Base-by-base conservation (phyloP, 2,888 invertebrate species). In the Athalia cordata region DNA sequence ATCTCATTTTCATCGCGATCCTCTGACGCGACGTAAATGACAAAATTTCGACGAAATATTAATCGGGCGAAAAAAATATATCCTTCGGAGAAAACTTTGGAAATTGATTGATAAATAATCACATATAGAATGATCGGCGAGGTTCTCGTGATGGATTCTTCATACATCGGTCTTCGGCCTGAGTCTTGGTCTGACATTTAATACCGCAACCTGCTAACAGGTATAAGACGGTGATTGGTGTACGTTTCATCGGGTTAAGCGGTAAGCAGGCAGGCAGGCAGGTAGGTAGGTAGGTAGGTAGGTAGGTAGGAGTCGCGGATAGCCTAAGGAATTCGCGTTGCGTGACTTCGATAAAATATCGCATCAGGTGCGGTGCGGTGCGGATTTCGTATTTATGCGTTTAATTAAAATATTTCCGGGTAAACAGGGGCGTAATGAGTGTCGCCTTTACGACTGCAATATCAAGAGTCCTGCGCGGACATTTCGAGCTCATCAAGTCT, bases 181-280 rank as follows among this genome's bases (percentile, higher is more conserved):
- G 68, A 52, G 52, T n/a, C n/a, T 43, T 5, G n/a, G 11, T 43
- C 52, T 68, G 68, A 68, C 68, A 68, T 52, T 52, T 55, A 55
- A 74, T 74, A 74, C 62, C 70, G 15, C 47, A 57, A 77, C 77
- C 77, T 67, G 77, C 15, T 67, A 67, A 77, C 65, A 67, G 59
- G 66, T 68, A 77, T 66, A 45, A 67, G 47, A 77, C 49, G 43
- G 45, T 59, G 59, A 65, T 65, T 67, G 67, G 77, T 77, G 64
- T 77, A 77, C 67, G 65, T 77, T 77, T 77, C 77, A 67, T 5
- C 77, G 55, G 77, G 77, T 77, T 77, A 77, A 65, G 67, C 59
- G 57, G 77, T 77, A 57, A 77, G 65, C 59, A 47, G 67, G 50
- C n/a, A 45, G 52, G 55, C 77, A 57, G 29, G 29, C 29, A 29